Conservation (phyloP, 2,113 vertebrate genomes). For the Nothocercus julius region DNA sequence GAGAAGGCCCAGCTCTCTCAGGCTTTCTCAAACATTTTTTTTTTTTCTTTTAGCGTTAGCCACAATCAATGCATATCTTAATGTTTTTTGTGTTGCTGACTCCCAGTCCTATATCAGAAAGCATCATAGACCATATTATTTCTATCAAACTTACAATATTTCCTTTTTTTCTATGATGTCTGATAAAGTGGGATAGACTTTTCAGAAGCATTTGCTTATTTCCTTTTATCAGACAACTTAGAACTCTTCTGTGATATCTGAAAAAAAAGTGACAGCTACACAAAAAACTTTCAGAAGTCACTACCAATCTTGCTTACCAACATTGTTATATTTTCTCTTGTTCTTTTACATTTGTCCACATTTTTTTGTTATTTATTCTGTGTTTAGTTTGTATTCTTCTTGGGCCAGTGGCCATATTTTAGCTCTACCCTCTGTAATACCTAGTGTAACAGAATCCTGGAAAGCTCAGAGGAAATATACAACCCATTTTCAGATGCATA, state of each 20-base stretch:
- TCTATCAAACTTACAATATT: background rate
- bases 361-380: background rate
- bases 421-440: background rate
- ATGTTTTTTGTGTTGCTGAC: background rate
- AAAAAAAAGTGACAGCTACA: fast-evolving
- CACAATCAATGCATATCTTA: background rate
- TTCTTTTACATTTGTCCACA: background rate
- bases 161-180: background rate
- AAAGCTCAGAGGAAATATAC: background rate
- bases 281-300: background rate
- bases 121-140: background rate
- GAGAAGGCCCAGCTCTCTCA: too few relatives aligned
- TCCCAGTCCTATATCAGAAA: background rate
- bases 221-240: background rate
- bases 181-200: background rate
- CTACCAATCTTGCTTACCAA: background rate
- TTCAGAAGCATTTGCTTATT: background rate
- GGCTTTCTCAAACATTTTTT: background rate
- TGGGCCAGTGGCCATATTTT: background rate
- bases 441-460: background rate
- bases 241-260: background rate
- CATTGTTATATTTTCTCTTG: background rate
- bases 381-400: background rate
- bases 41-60: background rate
- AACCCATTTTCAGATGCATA: background rate